Percentiles rank a stretch among this genome's conserved stretches.
These are phyloP conservation scores for Myathropa florea DNA, from an alignment of 2,888 invertebrate species.

Conservation along the genomic window DNA sequence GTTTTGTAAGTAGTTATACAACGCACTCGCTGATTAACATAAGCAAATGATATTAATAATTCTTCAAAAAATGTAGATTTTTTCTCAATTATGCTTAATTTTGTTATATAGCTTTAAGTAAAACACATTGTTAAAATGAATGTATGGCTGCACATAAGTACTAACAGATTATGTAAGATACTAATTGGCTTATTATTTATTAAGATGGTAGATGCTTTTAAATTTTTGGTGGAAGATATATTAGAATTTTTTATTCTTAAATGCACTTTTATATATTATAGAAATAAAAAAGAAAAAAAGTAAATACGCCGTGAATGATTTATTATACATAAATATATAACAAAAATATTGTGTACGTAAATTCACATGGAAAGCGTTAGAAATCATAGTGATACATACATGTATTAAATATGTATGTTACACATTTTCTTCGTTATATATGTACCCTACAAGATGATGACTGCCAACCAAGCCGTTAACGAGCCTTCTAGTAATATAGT, in stretches of 20 bases:
- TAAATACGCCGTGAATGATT: too few relatives aligned
- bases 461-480: too few relatives aligned
- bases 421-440: too few relatives aligned
- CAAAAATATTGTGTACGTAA: too few relatives aligned
- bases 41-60: not conserved
- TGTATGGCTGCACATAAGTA: slow-evolving; percentile 17
- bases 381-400: too few relatives aligned
- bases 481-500: too few relatives aligned
- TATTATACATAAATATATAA: too few relatives aligned
- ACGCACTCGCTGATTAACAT: slow-evolving; percentile 25
- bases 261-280: not conserved
- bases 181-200: slow-evolving; percentile 10
- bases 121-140: not conserved
- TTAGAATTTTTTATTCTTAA: not conserved
- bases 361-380: too few relatives aligned
- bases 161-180: slow-evolving; percentile 21
- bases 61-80: not conserved
- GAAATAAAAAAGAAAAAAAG: not conserved
- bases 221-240: not conserved
- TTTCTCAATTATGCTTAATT: not conserved
- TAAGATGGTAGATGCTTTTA: not conserved
- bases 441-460: too few relatives aligned
- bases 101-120: slow-evolving; percentile 2
- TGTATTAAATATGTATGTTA: too few relatives aligned
- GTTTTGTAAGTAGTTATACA: slow-evolving; percentile 17